Evolutionary conservation across 2,797 vertebrate species (phyloP), one percentile per base, ranked within the genome.

Genomic region (Crenichthys baileyi): DNA sequence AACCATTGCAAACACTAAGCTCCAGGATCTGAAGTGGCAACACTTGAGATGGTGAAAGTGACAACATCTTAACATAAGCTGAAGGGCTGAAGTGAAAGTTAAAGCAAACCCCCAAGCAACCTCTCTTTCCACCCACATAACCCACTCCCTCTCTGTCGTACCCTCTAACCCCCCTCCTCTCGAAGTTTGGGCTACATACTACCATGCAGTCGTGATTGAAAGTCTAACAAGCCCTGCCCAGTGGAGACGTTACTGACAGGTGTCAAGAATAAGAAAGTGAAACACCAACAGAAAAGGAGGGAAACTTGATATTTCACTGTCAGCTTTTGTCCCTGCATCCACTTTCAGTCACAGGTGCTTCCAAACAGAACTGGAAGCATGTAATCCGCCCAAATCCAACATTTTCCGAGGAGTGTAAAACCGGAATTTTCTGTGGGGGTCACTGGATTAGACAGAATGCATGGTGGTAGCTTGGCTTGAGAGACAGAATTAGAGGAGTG

Each of bases 11-110:
- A 91, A 90, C 84, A 87, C 92, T 95, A 96, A 96, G 94, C 95
- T 95, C 91, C 89, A 86, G 90, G 89, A 87, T 94, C 91, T 96
- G 93, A 95, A 96, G 94, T 95, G 94, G 93, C 92, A 93, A 94
- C 94, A 94, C 94, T 95, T 94, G 93, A 96, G 94, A 95, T 94
- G 92, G 92, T 94, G 94, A 94, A 94, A 95, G 94, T 96, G 95
- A 95, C 95, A 95, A 94, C 94, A 95, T 95, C 93, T 95, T 95
- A 95, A 93, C 94, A 95, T 94, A 95, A 95, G 93, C 91, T 92
- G 92, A 90, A 86, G 88, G 85, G 90, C 83, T 89, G 91, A 92
- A 92, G 92, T 91, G 88, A 93, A 92, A 93, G 93, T 91, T 92
- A 90, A 87, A 72, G 84, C 75, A 44, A 89, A 87, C 80, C 89